Conservation (phyloP, 2,113 vertebrate species). For the Aegypius monachus region DNA sequence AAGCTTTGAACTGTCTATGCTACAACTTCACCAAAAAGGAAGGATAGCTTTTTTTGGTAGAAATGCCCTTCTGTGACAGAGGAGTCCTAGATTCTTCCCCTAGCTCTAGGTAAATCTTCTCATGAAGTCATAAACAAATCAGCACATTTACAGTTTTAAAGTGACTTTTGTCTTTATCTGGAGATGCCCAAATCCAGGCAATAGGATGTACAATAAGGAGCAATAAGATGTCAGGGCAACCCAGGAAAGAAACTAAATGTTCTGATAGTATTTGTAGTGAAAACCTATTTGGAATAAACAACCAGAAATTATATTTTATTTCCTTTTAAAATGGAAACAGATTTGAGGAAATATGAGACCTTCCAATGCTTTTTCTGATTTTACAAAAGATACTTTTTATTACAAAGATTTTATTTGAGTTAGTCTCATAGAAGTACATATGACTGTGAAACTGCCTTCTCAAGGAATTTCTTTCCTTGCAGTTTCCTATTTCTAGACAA, state of each 20-base stretch:
- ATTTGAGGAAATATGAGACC: background rate
- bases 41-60: background rate
- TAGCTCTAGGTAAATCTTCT: background rate
- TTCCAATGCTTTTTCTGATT: background rate
- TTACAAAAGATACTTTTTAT: background rate
- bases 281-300: background rate
- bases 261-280: background rate
- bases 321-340: background rate
- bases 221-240: background rate
- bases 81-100: background rate
- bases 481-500: background rate
- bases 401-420: background rate
- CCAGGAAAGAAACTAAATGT: background rate
- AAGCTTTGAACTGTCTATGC: background rate
- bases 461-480: background rate
- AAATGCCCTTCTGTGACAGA: background rate
- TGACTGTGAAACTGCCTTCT: background rate
- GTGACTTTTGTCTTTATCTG: background rate
- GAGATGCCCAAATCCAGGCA: background rate
- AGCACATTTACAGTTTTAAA: background rate
- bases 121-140: background rate
- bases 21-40: background rate
- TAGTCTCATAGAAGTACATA: background rate
- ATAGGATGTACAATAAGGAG: background rate
- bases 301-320: background rate